Conservation (phyloP, 2,797 vertebrate species). For the Scomberomorus guttatus region DNA sequence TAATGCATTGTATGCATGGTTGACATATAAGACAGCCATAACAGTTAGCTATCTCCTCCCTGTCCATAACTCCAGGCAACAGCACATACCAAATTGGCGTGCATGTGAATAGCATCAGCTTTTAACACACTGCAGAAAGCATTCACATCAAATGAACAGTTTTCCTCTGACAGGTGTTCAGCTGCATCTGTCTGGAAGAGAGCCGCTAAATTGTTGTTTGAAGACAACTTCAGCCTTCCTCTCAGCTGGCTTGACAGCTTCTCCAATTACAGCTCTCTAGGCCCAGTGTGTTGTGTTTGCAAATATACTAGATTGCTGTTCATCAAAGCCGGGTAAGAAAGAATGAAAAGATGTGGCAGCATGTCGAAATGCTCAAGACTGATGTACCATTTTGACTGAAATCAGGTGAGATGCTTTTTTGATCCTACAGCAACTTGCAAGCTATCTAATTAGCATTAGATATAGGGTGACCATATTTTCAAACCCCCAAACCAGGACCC, state of each 20-base stretch:
- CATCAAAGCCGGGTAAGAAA: conserved; percentile 57
- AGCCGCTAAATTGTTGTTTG: conserved; percentile 60
- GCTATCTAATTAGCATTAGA: conserved; percentile 44
- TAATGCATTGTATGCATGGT: not conserved
- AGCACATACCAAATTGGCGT: conserved; percentile 21
- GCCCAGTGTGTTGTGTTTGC: conserved; percentile 52
- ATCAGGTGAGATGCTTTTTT: conserved; percentile 29
- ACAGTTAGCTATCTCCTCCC: conserved; percentile 7
- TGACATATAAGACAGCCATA: not conserved
- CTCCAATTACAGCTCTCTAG: conserved; percentile 68
- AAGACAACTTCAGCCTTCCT: conserved; percentile 62
- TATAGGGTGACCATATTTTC: not conserved
- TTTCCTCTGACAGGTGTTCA: conserved; percentile 70
- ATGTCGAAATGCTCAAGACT: not conserved
- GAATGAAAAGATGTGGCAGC: conserved; percentile 19
- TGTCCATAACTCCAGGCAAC: conserved; percentile 10
- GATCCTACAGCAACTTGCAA: conserved; percentile 9
- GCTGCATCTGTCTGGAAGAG: conserved; percentile 53
- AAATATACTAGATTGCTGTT: conserved; percentile 53
- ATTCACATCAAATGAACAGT: conserved; percentile 50
- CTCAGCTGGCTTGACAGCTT: conserved; percentile 61
- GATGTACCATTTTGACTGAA: conserved; percentile 14
- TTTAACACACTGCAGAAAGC: conserved; percentile 55
- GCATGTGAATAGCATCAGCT: conserved; percentile 40
- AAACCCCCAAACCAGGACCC: too few relatives aligned